These are phyloP conservation scores for Drosophila fungiperda DNA, from an alignment of 2,888 invertebrate genomes.

Conservation along the genomic window DNA sequence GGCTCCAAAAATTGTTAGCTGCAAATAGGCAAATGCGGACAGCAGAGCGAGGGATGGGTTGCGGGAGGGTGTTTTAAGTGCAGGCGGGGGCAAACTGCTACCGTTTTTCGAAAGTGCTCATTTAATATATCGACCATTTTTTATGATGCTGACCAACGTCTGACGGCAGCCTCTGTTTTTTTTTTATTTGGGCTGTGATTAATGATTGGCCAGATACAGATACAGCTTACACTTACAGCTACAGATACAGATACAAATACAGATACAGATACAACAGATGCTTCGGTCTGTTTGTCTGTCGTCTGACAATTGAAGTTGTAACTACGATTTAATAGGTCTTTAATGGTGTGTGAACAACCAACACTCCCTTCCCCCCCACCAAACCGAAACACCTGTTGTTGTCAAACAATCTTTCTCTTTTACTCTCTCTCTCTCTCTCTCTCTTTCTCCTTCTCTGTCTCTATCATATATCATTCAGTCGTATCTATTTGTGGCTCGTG, in stretches of 20 bases:
- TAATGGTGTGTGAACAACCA: conserved; percentile 69
- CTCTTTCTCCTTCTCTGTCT: background rate
- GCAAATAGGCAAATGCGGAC: conserved; percentile 49
- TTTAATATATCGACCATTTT: conserved; percentile 45
- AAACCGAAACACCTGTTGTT: conserved; percentile 76
- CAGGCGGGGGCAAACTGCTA: conserved; percentile 42
- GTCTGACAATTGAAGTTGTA: conserved; percentile 68
- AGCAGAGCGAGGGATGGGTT: background rate
- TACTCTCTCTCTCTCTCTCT: background rate
- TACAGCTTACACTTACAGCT: conserved; percentile 18
- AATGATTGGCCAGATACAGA: conserved; percentile 53
- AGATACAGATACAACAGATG: conserved; percentile 35
- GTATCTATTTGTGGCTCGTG: conserved; percentile 55
- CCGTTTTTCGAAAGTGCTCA: conserved; percentile 44
- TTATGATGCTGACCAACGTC: conserved; percentile 62
- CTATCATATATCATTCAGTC: conserved; percentile 36
- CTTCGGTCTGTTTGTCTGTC: conserved; percentile 18
- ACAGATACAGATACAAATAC: conserved; percentile 12
- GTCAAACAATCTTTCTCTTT: background rate
- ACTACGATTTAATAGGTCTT: conserved; percentile 80
- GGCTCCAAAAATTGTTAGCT: conserved; percentile 23
- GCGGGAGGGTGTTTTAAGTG: conserved; percentile 4
- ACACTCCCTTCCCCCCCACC: conserved; percentile 6
- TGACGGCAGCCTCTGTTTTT: conserved; percentile 41
- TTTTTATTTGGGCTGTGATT: conserved; percentile 74